phyloP scores from a whole-genome alignment of 53 echinoderm and acorn worm genomes.

The Holothuria scabra region DNA sequence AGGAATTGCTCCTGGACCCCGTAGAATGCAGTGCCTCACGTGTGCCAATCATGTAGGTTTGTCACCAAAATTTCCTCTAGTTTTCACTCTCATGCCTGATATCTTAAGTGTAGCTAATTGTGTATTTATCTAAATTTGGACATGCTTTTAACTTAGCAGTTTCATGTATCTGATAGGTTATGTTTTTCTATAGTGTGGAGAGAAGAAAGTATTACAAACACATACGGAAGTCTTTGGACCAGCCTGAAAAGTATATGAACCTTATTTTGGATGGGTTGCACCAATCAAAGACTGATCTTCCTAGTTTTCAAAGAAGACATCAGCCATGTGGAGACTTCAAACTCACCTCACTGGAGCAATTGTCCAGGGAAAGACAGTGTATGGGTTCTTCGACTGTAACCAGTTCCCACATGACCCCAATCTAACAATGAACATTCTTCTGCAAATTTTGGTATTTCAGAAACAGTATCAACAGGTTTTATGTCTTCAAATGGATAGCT shows the following conservation, averaged over 20 bases:
- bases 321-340: constrained; percentile 54
- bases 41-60: too few species aligned
- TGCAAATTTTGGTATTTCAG: constrained; percentile 18
- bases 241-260: constrained; percentile 47
- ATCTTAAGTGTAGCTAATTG: too few species aligned
- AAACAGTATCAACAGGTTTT: constrained; percentile 46
- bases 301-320: constrained; percentile 43
- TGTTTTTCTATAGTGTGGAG: neutral
- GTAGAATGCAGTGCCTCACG: too few species aligned
- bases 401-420: constrained; percentile 66
- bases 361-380: constrained; percentile 53
- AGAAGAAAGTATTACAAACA: constrained; percentile 65
- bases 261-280: constrained; percentile 66
- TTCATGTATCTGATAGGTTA: too few species aligned
- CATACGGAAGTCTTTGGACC: constrained; percentile 28
- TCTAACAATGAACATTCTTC: constrained; percentile 52
- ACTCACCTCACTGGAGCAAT: constrained; percentile 68
- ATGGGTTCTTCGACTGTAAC: constrained; percentile 58
- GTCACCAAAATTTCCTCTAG: too few species aligned
- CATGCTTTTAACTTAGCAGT: too few species aligned
- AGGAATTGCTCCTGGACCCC: too few species aligned
- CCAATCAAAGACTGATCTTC: constrained; percentile 38
- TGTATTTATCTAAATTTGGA: too few species aligned
- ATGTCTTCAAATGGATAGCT: constrained; percentile 64
- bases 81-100: too few species aligned